Evolutionary conservation across 2,797 vertebrate species (phyloP).

Genomic region (Pipistrellus pygmaeus): DNA sequence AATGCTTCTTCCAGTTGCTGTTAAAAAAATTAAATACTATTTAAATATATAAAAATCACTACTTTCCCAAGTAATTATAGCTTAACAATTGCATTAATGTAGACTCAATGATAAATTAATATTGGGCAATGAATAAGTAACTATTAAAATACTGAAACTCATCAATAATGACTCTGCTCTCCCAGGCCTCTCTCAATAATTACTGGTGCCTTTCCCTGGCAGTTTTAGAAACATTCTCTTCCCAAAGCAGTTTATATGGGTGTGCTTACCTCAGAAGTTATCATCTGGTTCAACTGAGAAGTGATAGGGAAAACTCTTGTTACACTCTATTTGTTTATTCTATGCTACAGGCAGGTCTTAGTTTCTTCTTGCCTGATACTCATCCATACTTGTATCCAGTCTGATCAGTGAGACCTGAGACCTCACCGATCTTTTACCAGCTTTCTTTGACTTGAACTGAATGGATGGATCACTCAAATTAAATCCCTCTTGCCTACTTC

Average conservation of each 20-base stretch:
- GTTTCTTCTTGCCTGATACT: not conserved
- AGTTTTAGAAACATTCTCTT: not conserved
- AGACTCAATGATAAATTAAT: conserved; percentile 41
- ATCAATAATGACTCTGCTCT: not conserved
- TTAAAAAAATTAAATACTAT: conserved; percentile 34
- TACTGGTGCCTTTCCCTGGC: not conserved
- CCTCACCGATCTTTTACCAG: not conserved
- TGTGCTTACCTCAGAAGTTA: not conserved
- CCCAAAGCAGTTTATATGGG: not conserved
- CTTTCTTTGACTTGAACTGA: not conserved
- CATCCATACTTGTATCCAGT: accelerated
- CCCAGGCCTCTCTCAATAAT: not conserved
- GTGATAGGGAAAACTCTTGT: not conserved
- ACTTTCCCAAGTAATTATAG: conserved; percentile 54
- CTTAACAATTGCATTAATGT: conserved; percentile 52
- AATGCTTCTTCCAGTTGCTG: not conserved
- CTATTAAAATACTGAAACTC: not conserved
- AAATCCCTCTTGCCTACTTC: not conserved
- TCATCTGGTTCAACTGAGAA: not conserved
- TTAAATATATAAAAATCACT: conserved; percentile 64
- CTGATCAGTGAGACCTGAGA: not conserved
- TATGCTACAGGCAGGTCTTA: not conserved
- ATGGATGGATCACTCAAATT: not conserved
- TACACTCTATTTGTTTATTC: not conserved
- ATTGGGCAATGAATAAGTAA: conserved; percentile 22